Evolutionary conservation across 2,888 invertebrate species (phyloP), one percentile per base, ranked within the genome.

Genomic region (Corbicula japonica): DNA sequence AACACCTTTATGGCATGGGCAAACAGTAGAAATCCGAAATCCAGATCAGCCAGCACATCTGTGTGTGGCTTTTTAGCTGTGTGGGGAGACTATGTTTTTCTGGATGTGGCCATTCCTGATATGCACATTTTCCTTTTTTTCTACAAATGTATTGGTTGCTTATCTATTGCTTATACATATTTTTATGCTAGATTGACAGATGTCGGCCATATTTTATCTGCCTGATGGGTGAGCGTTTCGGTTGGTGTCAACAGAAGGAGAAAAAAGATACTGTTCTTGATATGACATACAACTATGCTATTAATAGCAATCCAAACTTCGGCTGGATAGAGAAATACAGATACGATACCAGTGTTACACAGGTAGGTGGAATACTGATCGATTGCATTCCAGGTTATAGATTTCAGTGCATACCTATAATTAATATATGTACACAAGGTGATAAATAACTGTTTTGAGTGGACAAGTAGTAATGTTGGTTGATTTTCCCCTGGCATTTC

Each of bases 121-220:
- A n/a, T n/a, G n/a, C n/a, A n/a, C n/a, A n/a, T n/a, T n/a, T n/a
- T n/a, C n/a, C n/a, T n/a, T n/a, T n/a, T n/a, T n/a, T n/a, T n/a
- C n/a, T n/a, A n/a, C n/a, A n/a, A n/a, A n/a, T n/a, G n/a, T n/a
- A n/a, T n/a, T n/a, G n/a, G n/a, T n/a, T n/a, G n/a, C n/a, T n/a
- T n/a, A n/a, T n/a, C n/a, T n/a, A n/a, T n/a, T n/a, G n/a, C n/a
- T n/a, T n/a, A n/a, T n/a, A n/a, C n/a, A n/a, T 48, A 18, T 6
- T 23, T 30, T 66, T 65, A 32, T 50, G 23, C 10, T 60, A 90
- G 90, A 90, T 90, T 78, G 88, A 88, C 0, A 80, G 87, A 6
- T 90, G 90, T 70, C 85, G 88, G 1, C 90, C 90, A 5, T 91
- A 91, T 74, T 91, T 91, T 68, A 83, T 91, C 21, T 89, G 89